Evolutionary conservation across 1,140 invertebrate genomes (phyloP), one percentile per base, ranked within the genome.

Genomic region (Leptinotarsa texana): DNA sequence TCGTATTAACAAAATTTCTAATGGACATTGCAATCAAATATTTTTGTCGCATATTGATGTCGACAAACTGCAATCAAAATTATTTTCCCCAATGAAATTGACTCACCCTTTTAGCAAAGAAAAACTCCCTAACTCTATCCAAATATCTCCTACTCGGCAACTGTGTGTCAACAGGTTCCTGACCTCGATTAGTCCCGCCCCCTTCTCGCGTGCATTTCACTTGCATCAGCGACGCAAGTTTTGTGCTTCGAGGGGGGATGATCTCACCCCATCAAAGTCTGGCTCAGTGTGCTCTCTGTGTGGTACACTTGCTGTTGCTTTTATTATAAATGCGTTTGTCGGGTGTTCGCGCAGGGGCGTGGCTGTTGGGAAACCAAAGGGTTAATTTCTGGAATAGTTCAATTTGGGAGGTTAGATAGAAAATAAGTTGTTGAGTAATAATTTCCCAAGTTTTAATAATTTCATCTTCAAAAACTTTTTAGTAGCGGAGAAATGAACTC

Each of bases 121-220:
- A 27, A 27, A 65, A 24, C 21, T 65, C 24, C 63, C 63, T 18
- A 15, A 13, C 24, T 13, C 63, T 27, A 65, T 27, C 21, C 4
- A 65, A 62, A 18, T 15, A 65, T 72, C 11, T 18, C 17, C 17
- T n/a, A 66, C 49, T 42, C 8, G 72, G 47, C 65, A 61, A 74
- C 66, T 49, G 1, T 22, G 48, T 21, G 4, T 24, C 73, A 57
- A 57, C 78, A 82, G 81, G 81, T 82, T 80, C 81, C 81, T 82
- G 81, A 82, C 81, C 81, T 82, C 80, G 79, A 79, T 80, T 78
- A 70, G 75, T 75, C 73, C 75, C 80, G 72, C 74, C 79, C 74
- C 8, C 72, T 62, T 73, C 63, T 74, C 75, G 67, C 76, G 61
- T 81, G 80, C 80, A 81, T 81, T 81, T 78, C 80, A 65, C 70